Base-by-base conservation (phyloP, 2,888 invertebrate species). In the Tenthredo amoena region DNA sequence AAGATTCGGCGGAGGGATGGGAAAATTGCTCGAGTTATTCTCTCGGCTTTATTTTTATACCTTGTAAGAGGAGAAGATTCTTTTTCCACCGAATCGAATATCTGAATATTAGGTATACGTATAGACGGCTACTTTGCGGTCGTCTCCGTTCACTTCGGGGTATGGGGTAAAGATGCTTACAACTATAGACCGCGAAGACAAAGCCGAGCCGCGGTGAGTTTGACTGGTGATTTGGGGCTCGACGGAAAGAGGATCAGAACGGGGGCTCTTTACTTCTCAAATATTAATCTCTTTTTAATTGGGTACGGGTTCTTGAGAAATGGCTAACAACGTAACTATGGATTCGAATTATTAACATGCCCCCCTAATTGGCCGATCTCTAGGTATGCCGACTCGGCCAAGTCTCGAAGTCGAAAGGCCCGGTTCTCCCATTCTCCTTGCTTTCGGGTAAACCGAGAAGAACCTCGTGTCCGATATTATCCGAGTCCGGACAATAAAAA, bases 221-320 rank as follows among this genome's bases (percentile, higher is more conserved):
- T 77, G 77, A 47, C 47, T 77, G 77, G 34, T 77, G 50, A 55
- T 77, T 77, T 34, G 31, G 77, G 37, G 79, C 62, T 62, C 21
- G 79, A 81, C 37, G 58, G 6, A 62, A 81, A 50, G 34, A 81
- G 81, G 81, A 81, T 81, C 81, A 81, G 12, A 81, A 62, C 62
- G n/a, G 10, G 34, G 26, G 18, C 58, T 40, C 34, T 62, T 26
- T 62, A 81, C 81, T 62, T 21, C 34, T 81, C 40, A 62, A 81
- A 62, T 81, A 81, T 81, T 81, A 81, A 81, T 81, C 62, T 62
- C 81, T 62, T 81, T 81, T 81, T 81, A 81, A 81, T 58, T 81
- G 62, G 81, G 58, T 62, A 10, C 40, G 21, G 40, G 62, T 58
- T 40, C 37, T n/a, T 9, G 50, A 62, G 40, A 34, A 21, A 72